Evolutionary conservation across 1,140 invertebrate species (phyloP).

Genomic region (Augochlora pura): DNA sequence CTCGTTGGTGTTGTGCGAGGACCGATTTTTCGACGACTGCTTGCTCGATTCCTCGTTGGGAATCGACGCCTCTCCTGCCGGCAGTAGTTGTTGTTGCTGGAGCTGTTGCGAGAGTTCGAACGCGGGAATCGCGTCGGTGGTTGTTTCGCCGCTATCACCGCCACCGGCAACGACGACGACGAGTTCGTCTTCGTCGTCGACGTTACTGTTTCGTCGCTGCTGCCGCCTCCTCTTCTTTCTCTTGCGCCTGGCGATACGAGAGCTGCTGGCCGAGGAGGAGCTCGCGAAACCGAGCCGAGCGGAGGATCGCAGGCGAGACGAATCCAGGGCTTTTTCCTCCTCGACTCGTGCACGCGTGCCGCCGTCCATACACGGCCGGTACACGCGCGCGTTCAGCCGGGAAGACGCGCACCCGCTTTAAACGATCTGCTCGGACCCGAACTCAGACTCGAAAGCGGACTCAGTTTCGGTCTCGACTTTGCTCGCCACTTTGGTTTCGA

Average conservation of each 20-base stretch:
- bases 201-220: slow-evolving; percentile 50
- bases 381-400: slow-evolving; percentile 50
- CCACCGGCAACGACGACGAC: slow-evolving; percentile 37
- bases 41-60: slow-evolving; percentile 10
- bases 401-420: slow-evolving; percentile 41
- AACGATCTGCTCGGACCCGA: neutral
- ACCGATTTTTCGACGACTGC: slow-evolving; percentile 36
- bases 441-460: no score
- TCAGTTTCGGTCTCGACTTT: no score
- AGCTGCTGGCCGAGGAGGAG: slow-evolving; percentile 45
- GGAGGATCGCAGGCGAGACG: slow-evolving; percentile 59
- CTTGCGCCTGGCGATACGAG: slow-evolving; percentile 53
- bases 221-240: slow-evolving; percentile 59
- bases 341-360: slow-evolving; percentile 62
- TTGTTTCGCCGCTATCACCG: neutral
- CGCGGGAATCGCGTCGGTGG: slow-evolving; percentile 19
- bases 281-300: slow-evolving; percentile 57
- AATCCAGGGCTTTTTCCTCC: slow-evolving; percentile 64
- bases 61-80: neutral
- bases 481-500: no score
- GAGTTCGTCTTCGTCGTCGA: slow-evolving; percentile 49
- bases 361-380: slow-evolving; percentile 62
- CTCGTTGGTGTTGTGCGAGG: slow-evolving; percentile 38
- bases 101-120: slow-evolving; percentile 7
- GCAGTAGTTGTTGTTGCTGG: neutral